Base-by-base conservation (phyloP, 2,888 invertebrate species). In the Drosophila paranaensis region DNA sequence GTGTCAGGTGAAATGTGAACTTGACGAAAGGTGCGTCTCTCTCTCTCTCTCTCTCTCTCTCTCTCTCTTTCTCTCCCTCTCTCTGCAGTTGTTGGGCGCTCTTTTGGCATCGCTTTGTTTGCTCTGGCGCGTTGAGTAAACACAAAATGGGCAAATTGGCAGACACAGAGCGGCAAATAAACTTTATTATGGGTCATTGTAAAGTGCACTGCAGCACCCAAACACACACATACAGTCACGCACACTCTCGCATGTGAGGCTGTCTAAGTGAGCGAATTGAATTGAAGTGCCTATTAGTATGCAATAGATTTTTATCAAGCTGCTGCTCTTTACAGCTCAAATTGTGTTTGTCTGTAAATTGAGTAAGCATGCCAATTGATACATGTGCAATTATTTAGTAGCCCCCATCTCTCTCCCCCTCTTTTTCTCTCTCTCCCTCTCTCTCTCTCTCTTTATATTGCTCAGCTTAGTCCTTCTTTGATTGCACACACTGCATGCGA, bases 161-260 rank as follows among this genome's bases (percentile, higher is more conserved):
- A 84, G 82, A 76, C 79, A 79, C 73, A 81, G 79, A 83, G 76
- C 74, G 77, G 69, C 81, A 81, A 82, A 79, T 79, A 86, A 82
- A 85, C 81, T 86, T 82, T 85, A 82, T 86, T 85, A 81, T 77
- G 83, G 79, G 81, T 82, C 83, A 84, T 82, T 81, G 84, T 81
- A 81, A 80, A 80, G 80, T 80, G 80, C 81, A 77, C 14, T 60
- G 73, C 40, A 64, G 60, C 53, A 57, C 37, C 60, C 56, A 54
- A 46, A 65, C 63, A 71, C 43, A 35, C 56, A 55, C 48, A 54
- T 20, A 20, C 20, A 20, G 20, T 20, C 51, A 50, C 48, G 42
- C 65, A 46, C 16, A 10, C 14, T 51, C 40, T 48, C 42, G 20
- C 62, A 65, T n/a, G 16, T 50, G 67, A 51, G 30, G 76, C 65